Evolutionary conservation across 2,888 invertebrate genomes (phyloP), one percentile per base, ranked within the genome.

Genomic region (Drosophila melanosoma): DNA sequence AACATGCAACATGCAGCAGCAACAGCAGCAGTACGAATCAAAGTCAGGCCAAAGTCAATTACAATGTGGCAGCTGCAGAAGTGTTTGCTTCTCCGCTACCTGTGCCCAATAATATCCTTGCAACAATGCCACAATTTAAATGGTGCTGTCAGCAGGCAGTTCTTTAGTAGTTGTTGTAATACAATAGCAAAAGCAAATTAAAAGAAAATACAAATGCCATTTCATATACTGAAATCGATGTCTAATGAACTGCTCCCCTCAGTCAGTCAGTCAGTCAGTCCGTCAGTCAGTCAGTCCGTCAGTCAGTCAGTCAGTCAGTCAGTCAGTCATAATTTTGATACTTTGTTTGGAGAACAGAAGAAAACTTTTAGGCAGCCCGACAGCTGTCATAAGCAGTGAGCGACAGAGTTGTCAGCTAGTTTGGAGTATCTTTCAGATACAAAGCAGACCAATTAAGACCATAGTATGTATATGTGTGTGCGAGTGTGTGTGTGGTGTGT

Each of bases 371-470:
- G 69, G n/a, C 76, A 32, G 62, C 53, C 64, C 62, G 77, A 73
- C 84, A 84, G 85, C 84, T 84, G 84, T 84, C 87, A 84, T 87
- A 83, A 79, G 74, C 87, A 85, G 87, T 69, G 76, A 72, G 73
- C 68, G 79, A 82, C 81, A 70, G 83, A 69, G 63, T 81, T 83
- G 83, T 83, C 82, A 85, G 82, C 32, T 48, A 57, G 54, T 54
- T 26, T 68, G 45, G 45, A 57, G 74, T 79, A 82, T 87, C 83
- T 83, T 75, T 67, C 49, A 72, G 81, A 74, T 85, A 85, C 83
- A 74, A 84, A 86, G 74, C 83, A 80, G 66, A 78, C 86, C 85
- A 88, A 85, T 85, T 85, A 85, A 86, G 78, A 69, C 81, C 73
- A 52, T 36, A 40, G 49, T 63, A 42, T 49, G 23, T 38, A 35